A percentile compares a stretch with the other conserved stretches of the same genome.
phyloP scores from a whole-genome alignment of 2,113 vertebrate genomes.

The Jacana jacana region DNA sequence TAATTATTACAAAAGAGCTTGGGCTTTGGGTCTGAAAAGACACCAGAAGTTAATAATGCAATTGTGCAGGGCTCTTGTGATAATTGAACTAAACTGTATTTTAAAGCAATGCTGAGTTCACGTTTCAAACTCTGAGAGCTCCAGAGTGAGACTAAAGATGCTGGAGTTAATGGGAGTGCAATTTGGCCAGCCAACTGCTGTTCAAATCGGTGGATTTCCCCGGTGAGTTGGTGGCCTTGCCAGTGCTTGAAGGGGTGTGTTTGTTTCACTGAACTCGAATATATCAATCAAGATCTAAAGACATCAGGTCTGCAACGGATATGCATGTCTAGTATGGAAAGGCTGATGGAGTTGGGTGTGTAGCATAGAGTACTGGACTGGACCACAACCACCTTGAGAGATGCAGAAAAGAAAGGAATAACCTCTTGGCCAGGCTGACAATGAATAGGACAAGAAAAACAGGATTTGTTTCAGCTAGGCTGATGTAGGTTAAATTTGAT shows the following conservation, averaged over 20 bases:
- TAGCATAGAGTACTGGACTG: neutral
- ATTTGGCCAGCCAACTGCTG: neutral
- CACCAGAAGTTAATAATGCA: neutral
- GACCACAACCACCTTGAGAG: neutral
- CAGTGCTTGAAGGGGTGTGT: neutral
- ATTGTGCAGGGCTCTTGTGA: neutral
- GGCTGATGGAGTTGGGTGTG: neutral
- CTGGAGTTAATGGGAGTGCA: neutral
- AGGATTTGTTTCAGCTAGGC: neutral
- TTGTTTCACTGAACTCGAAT: neutral
- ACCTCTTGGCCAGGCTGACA: neutral
- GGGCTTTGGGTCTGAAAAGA: neutral
- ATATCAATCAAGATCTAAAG: neutral
- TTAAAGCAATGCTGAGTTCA: neutral
- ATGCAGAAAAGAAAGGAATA: neutral
- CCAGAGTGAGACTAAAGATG: neutral
- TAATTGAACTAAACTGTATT: neutral
- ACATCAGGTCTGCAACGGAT: neutral
- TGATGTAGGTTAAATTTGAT: neutral
- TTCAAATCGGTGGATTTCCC: neutral
- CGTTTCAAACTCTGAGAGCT: neutral
- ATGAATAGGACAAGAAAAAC: neutral
- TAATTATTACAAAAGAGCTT: neutral
- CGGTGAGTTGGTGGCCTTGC: neutral
- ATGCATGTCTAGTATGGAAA: neutral